These are phyloP conservation scores for Taenioides sp. DNA, from an alignment of 2,797 vertebrate species.

Conservation along the genomic window DNA sequence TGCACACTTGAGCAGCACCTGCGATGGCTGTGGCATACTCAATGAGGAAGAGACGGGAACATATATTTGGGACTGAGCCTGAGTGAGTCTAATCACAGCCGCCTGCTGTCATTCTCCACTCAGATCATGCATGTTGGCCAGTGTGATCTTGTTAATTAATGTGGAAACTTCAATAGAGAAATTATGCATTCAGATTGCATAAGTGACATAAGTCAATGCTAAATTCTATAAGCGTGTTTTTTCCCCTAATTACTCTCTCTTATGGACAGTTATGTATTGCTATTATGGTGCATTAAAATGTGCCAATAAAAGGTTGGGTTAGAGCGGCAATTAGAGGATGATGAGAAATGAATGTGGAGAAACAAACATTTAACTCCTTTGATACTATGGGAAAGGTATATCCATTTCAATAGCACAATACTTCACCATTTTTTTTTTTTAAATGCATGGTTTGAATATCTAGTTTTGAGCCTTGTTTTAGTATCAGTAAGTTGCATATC, in stretches of 20 bases:
- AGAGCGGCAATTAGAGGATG: not conserved
- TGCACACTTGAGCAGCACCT: constrained; percentile 47
- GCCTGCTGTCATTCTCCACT: constrained; percentile 7
- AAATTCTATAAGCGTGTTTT: not conserved
- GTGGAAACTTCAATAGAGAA: not conserved
- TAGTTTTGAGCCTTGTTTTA: too few species aligned
- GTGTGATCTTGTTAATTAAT: not conserved
- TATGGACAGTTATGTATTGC: not conserved
- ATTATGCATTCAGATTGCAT: not conserved
- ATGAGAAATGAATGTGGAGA: not conserved
- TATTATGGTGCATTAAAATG: not conserved
- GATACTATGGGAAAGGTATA: not conserved
- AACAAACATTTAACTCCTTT: not conserved
- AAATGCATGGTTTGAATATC: too few species aligned
- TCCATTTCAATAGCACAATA: not conserved
- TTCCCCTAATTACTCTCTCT: not conserved
- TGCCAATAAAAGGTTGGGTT: not conserved
- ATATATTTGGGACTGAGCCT: constrained; percentile 19
- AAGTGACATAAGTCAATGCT: not conserved
- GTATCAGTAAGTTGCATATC: too few species aligned
- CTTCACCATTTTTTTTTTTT: not conserved
- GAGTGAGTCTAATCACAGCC: constrained; percentile 31
- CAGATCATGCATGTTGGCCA: not conserved
- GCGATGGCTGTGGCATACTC: constrained; percentile 30
- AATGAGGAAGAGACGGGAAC: constrained; percentile 35